Evolutionary conservation across 30 jellyfish, hydroid and myxozoan species (phyloP), one percentile per base, ranked within the genome.

Genomic region (Catostylus mosaicus): DNA sequence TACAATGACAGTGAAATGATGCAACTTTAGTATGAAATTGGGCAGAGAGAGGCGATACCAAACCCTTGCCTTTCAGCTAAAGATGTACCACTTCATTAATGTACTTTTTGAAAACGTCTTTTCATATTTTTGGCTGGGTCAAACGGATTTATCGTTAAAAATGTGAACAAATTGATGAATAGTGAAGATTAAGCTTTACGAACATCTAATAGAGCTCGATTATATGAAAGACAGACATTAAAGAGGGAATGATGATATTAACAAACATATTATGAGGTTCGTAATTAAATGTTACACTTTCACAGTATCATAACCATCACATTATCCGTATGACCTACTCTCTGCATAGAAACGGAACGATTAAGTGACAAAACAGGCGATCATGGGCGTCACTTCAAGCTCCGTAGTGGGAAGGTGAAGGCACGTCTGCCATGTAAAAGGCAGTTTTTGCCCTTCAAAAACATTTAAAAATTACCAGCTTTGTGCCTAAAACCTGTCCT

Each of bases 131-230:
- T 37, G 36, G 38, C 71, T 59, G 19, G 71, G 71, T 59, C 71
- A 59, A 59, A 59, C 19, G 71, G 38, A 59, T 59, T 59, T 59
- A 59, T 7, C 7, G 3, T 5, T 26, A 59, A 59, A 59, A 23
- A 59, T 23, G 38, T 59, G 71, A 59, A 37, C 18, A 59, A 7
- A n/a, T 48, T 59, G 71, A 59, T 59, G 71, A 59, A 23, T 59
- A 59, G 36, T 59, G 71, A 59, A 59, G 71, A 59, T 23, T 10
- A 59, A 18, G 19, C 20, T 59, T 23, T 5, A 59, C 38, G 3
- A 59, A 23, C 38, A 59, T 59, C 9, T 7, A 27, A 59, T 23
- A 8, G 1, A 3, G 4, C 9, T n/a, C n/a, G n/a, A n/a, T n/a
- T n/a, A n/a, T n/a, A n/a, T n/a, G n/a, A n/a, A n/a, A n/a, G n/a